Evolutionary conservation across 2,888 invertebrate species (phyloP).

Genomic region (Andricus curvator): DNA sequence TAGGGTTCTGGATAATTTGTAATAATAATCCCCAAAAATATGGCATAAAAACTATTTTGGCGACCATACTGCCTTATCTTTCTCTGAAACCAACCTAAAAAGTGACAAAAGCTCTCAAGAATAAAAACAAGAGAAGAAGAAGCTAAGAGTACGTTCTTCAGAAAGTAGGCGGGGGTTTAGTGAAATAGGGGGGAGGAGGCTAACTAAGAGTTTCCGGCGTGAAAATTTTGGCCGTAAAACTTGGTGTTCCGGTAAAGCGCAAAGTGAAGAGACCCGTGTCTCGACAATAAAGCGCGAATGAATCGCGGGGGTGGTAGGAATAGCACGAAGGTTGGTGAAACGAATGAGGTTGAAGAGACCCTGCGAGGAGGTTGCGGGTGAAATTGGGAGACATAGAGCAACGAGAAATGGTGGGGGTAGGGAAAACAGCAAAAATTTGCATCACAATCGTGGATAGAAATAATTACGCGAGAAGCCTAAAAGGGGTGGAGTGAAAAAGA

Average conservation of each 20-base stretch:
- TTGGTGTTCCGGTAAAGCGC: conserved; percentile 47
- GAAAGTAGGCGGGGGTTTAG: neutral
- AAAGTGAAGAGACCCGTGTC: conserved; percentile 54
- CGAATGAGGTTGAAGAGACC: conserved; percentile 30
- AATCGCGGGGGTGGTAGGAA: conserved; percentile 54
- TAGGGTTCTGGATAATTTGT: too few species aligned
- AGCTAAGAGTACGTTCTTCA: neutral
- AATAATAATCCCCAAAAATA: too few species aligned
- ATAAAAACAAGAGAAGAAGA: neutral
- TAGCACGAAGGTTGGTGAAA: conserved; percentile 44
- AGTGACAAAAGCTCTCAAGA: neutral
- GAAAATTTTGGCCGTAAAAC: conserved; percentile 55
- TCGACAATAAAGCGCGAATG: conserved; percentile 62
- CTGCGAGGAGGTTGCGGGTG: conserved; percentile 14
- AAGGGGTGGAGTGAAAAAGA: conserved; percentile 54
- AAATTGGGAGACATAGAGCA: conserved; percentile 49
- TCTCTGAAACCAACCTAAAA: neutral
- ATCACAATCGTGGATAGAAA: conserved; percentile 77
- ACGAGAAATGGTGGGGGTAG: conserved; percentile 50
- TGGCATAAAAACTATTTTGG: too few species aligned
- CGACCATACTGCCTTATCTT: too few species aligned
- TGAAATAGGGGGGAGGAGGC: neutral
- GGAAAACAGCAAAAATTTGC: conserved; percentile 74
- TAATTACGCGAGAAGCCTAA: conserved; percentile 75
- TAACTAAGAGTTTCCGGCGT: conserved; percentile 29